phyloP scores from a whole-genome alignment of 2,888 invertebrate genomes.

The Callimorpha dominula region DNA sequence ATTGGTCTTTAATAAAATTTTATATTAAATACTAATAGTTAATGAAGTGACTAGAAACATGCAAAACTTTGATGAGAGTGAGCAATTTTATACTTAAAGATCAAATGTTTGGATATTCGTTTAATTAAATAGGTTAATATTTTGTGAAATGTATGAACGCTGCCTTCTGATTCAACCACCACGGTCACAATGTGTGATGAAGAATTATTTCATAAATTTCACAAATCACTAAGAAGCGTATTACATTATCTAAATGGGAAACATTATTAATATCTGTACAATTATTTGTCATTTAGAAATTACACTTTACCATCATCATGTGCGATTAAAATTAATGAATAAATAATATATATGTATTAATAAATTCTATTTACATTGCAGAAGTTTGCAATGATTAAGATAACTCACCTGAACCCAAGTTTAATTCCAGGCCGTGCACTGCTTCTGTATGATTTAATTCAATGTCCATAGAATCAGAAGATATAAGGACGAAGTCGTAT shows the following conservation, averaged over 20 bases:
- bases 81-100: constrained; percentile 70
- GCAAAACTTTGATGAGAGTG: constrained; percentile 73
- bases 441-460: not conserved
- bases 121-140: constrained; percentile 25
- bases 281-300: constrained; percentile 83
- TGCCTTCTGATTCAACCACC: constrained; percentile 6
- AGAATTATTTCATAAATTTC: constrained; percentile 28
- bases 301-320: constrained; percentile 74
- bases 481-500: not conserved
- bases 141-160: constrained; percentile 31
- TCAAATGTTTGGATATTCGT: constrained; percentile 42
- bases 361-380: constrained; percentile 38
- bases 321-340: constrained; percentile 47
- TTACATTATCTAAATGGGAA: constrained; percentile 55
- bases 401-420: constrained; percentile 1
- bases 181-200: constrained; percentile 13
- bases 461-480: not conserved
- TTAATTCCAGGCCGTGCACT: constrained; percentile 11
- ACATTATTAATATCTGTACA: constrained; percentile 68
- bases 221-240: constrained; percentile 49
- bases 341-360: constrained; percentile 29
- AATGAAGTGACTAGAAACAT: constrained; percentile 76
- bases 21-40: constrained; percentile 59
- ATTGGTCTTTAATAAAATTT: constrained; percentile 83
- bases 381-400: constrained; percentile 38